These are phyloP conservation scores for Actinernus sp. DNA, from an alignment of 92 coral and sea anemone genomes.

Conservation along the genomic window DNA sequence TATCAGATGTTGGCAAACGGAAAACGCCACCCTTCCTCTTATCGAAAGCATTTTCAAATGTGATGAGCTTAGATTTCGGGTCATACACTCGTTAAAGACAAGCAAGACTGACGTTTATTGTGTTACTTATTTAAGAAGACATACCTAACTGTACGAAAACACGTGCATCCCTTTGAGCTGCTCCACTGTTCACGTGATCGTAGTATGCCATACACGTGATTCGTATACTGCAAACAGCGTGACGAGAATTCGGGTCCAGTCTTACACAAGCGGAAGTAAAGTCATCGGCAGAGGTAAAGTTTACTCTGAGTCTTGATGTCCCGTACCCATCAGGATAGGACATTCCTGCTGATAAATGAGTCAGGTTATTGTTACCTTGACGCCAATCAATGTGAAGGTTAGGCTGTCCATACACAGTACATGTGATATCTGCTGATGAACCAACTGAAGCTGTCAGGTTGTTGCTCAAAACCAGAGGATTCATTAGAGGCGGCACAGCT, in stretches of 20 bases:
- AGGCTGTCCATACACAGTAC: conserved; percentile 2
- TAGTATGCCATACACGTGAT: conserved; percentile 1
- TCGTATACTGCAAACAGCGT: neutral
- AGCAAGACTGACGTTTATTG: too few relatives aligned
- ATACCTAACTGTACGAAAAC: conserved; percentile 1
- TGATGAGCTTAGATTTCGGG: too few relatives aligned
- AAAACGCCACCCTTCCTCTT: too few relatives aligned
- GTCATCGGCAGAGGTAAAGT: neutral
- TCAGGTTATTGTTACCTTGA: conserved; percentile 2
- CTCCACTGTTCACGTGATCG: neutral
- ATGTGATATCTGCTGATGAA: neutral
- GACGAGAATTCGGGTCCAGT: neutral
- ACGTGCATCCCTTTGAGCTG: neutral
- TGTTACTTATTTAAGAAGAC: neutral
- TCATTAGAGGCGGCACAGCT: conserved; percentile 1
- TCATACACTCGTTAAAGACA: too few relatives aligned
- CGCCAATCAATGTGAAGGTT: conserved; percentile 4
- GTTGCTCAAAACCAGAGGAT: neutral
- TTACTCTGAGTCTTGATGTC: neutral
- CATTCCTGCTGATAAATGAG: conserved; percentile 3
- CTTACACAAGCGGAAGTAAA: neutral
- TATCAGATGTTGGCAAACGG: too few relatives aligned
- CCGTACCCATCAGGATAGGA: conserved; percentile 3
- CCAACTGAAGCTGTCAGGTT: conserved; percentile 3
- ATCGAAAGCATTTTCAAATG: too few relatives aligned